A percentile compares a stretch with the other conserved stretches of the same genome.
phyloP scores from a whole-genome alignment of 2,888 invertebrate genomes.

The Drosophila mayaguana region DNA sequence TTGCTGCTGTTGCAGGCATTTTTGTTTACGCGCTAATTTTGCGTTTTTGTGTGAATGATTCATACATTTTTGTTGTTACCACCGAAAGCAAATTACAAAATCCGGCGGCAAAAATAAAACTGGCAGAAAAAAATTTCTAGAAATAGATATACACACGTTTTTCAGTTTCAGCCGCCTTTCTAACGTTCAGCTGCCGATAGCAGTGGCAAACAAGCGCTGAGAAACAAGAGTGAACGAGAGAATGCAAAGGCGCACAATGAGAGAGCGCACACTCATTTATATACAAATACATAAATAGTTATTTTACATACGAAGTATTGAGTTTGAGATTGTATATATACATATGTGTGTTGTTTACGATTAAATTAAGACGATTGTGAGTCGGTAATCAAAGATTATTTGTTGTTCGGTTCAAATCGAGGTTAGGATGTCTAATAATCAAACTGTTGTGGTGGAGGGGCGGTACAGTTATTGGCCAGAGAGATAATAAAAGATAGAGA shows the following conservation, averaged over 20 bases:
- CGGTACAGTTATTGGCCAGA: conserved; percentile 61
- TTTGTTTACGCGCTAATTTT: conserved; percentile 63
- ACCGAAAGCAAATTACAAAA: conserved; percentile 47
- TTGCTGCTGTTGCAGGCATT: conserved; percentile 9
- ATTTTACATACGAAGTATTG: conserved; percentile 15
- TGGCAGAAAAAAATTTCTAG: conserved; percentile 58
- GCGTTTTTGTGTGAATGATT: conserved; percentile 52
- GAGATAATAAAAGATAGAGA: conserved; percentile 12
- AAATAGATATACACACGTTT: conserved; percentile 81
- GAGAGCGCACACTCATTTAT: conserved; percentile 34
- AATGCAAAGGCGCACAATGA: conserved; percentile 9
- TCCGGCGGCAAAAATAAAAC: conserved; percentile 45
- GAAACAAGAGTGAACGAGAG: conserved; percentile 23
- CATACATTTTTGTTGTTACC: conserved; percentile 40
- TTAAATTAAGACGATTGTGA: conserved; percentile 75
- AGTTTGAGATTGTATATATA: conserved; percentile 6
- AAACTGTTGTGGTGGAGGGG: conserved; percentile 1
- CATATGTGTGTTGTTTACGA: conserved; percentile 65
- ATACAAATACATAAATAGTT: conserved; percentile 27
- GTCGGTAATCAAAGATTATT: conserved; percentile 76
- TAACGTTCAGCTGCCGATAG: conserved; percentile 37
- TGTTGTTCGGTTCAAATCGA: conserved; percentile 76
- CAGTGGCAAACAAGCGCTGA: conserved; percentile 5
- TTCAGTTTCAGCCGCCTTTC: conserved; percentile 54
- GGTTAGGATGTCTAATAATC: conserved; percentile 60